Base-by-base conservation (phyloP, 2,888 invertebrate species). In the Cheilosia pagana region DNA sequence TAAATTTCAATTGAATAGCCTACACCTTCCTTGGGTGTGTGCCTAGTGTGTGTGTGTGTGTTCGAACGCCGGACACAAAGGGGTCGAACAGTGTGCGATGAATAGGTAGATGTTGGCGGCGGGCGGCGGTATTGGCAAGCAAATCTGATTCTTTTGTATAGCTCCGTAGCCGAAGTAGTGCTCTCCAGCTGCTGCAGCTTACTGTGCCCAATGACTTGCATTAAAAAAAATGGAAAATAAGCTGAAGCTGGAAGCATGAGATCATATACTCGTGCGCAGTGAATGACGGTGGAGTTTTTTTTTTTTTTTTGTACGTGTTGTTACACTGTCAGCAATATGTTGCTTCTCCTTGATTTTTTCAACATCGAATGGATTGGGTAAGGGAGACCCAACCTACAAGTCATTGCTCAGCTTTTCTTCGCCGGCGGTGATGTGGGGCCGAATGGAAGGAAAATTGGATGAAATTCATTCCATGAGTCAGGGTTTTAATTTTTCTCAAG, bases 1-100 rank as follows among this genome's bases (percentile, higher is more conserved):
- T 81, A 72, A 86, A 77, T 77, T 81, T 86, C 86, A 81, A 86
- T 86, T 75, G 76, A 76, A 75, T 81, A 67, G 55, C 67, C 59
- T 57, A 78, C 78, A 72, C 67, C 78, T 68, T 68, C 53, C 45
- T 28, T 41, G 35, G 12, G 65, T 23, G 41, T 28, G 12, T 43
- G 43, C 16, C 14, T 28, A 14, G 55, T n/a, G 31, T 53, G 53
- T 55, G 39, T 50, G 25, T 21, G 45, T 21, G 63, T 45, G 57
- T 53, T 23, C 21, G 21, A 52, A 43, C 35, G 63, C 43, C 59
- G 53, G 72, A 41, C 50, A 77, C 43, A 72, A 68, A 63, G 72
- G 72, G 77, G 78, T 74, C 70, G 68, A 65, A 70, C 57, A 83
- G 72, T 72, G 68, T 59, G 52, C 67, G 41, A 50, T 43, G 59